Evolutionary conservation across 2,888 invertebrate genomes (phyloP), one percentile per base, ranked within the genome.

Genomic region (Cyclophora albipunctata): DNA sequence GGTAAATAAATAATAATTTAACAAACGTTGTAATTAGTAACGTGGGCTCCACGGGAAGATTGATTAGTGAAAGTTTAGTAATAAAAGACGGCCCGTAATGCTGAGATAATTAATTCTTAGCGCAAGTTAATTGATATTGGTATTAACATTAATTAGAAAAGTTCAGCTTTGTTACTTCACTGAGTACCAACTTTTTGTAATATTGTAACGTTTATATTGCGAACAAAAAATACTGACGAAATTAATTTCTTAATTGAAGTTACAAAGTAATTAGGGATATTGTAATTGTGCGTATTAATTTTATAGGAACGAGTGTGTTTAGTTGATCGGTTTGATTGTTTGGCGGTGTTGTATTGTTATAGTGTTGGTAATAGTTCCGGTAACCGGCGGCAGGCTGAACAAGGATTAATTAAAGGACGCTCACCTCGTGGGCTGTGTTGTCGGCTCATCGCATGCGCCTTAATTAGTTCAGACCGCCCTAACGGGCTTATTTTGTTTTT

Each of bases 401-500:
- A 83, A 78, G 81, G 75, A 81, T 77, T 82, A 82, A 83, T 84
- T 81, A 83, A 78, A 82, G 86, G 78, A 74, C 78, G 79, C 84
- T 84, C 82, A 84, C 84, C 86, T 84, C 81, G 72, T 76, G 73
- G 72, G 66, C 70, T 69, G 67, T 72, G 78, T 77, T 76, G 78
- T 76, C 78, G 79, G 74, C 84, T 83, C 85, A 84, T 85, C 82
- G 84, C 81, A 84, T 81, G 81, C 82, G 81, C 85, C 86, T 84
- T 88, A 86, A 87, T 88, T 88, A 87, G 84, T 85, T 80, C 85
- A 84, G 81, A 81, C 84, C 84, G 82, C 84, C 85, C 85, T 84
- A 85, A 85, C 86, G 78, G 84, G 82, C 87, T 87, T 87, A 87
- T 87, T 88, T 88, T 87, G 88, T 88, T 87, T 87, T 88, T 87